phyloP scores from a whole-genome alignment of 2,797 vertebrate species.

The Chanos chanos region DNA sequence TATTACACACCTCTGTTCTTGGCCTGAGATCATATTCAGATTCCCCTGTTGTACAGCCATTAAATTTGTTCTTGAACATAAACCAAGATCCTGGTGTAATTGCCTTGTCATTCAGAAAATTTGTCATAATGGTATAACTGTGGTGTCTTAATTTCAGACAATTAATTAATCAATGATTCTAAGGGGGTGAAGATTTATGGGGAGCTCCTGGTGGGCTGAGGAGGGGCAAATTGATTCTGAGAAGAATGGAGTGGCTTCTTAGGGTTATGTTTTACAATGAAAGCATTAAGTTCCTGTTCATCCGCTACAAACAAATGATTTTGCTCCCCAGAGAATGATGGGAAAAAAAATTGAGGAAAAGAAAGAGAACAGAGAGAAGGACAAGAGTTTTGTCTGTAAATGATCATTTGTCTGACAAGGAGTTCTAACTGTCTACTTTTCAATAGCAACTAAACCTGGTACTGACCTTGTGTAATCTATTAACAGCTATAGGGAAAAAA shows the following conservation, averaged over 20 bases:
- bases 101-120: constrained; percentile 35
- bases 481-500: too few relatives aligned
- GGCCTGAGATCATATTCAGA: constrained; percentile 4
- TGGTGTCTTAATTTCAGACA: constrained; percentile 40
- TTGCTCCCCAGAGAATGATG: too few relatives aligned
- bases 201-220: constrained; percentile 14
- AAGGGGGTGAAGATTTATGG: constrained; percentile 27
- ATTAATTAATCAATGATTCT: constrained; percentile 51
- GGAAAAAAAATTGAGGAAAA: too few relatives aligned
- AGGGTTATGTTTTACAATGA: neutral
- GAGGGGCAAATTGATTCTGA: neutral
- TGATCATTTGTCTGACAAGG: constrained; percentile 28
- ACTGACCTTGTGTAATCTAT: too few relatives aligned
- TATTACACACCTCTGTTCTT: constrained; percentile 18
- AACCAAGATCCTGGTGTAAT: constrained; percentile 23
- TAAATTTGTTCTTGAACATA: constrained; percentile 33
- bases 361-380: neutral
- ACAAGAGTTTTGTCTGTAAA: constrained; percentile 14
- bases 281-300: neutral
- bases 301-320: neutral
- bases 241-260: neutral
- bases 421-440: constrained; percentile 27
- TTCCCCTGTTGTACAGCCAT: constrained; percentile 29
- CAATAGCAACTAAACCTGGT: too few relatives aligned
- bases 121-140: constrained; percentile 39